These are phyloP conservation scores for Sanderia malayensis DNA, from an alignment of 30 jellyfish, hydroid and myxozoan species.

Conservation along the genomic window DNA sequence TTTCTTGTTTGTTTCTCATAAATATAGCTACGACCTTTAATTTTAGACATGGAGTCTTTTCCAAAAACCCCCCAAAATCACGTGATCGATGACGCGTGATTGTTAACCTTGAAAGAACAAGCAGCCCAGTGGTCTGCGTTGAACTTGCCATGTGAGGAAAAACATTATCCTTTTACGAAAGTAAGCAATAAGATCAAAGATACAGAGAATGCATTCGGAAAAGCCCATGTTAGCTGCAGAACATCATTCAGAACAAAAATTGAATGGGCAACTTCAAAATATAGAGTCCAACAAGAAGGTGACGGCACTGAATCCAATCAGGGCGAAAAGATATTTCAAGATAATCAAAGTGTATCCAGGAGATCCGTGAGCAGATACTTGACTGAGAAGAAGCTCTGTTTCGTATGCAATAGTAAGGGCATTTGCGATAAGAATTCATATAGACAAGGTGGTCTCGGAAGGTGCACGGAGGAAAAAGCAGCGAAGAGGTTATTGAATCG, in stretches of 20 bases:
- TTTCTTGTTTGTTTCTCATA: no score
- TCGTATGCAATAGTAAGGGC: constrained; percentile 24
- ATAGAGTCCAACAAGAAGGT: constrained; percentile 12
- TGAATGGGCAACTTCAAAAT: neutral
- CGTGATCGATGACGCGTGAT: no score
- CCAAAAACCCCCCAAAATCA: no score
- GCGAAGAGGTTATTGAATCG: constrained; percentile 13
- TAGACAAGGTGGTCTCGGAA: constrained; percentile 33
- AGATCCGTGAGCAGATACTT: constrained; percentile 26
- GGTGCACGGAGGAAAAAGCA: constrained; percentile 38
- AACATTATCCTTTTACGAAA: constrained; percentile 7
- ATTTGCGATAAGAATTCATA: constrained; percentile 1
- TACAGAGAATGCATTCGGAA: constrained; percentile 12
- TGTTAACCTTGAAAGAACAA: constrained; percentile 37
- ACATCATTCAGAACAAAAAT: constrained; percentile 27
- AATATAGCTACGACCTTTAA: no score
- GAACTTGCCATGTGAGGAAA: constrained; percentile 19
- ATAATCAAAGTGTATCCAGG: constrained; percentile 5
- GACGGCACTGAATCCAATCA: neutral
- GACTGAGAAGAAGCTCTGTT: constrained; percentile 22
- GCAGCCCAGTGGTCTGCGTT: constrained; percentile 22
- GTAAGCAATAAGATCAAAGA: constrained; percentile 20
- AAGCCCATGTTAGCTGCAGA: constrained; percentile 49
- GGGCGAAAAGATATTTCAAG: neutral
- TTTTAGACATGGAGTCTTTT: no score